Base-by-base conservation (phyloP, 2,113 vertebrate species). In the Pterocles orientalis region DNA sequence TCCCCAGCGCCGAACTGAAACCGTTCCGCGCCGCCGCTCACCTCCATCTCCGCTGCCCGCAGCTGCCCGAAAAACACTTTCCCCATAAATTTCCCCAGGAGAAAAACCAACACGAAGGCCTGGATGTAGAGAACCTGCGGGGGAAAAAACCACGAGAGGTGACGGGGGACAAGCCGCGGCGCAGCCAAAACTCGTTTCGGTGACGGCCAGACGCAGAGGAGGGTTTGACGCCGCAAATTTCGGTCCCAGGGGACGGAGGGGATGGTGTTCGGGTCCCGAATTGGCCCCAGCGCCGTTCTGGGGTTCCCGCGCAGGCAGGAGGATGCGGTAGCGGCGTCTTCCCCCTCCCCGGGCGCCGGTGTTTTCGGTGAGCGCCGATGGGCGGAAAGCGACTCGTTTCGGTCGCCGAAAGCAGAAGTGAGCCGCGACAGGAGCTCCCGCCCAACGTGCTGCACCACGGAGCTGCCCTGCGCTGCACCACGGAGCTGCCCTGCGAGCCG, bases 11-110 rank as follows among this genome's bases (percentile, higher is more conserved):
- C 3, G 2, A 65, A 28, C 20, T 19, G 9, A 43, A 65, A 21
- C 48, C 5, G 6, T 43, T 31, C 36, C 66, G 23, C 5, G 2
- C 23, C 10, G 1, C 4, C 20, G 2, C 97, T 98, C 95, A 99
- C 99, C 99, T 99, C 99, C 99, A 99, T 99, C 96, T 99, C 99
- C 10, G 99, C 99, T 12, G 99, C 99, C 64, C 99, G 97, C 75
- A 99, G 97, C 91, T 99, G 99, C 53, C 99, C 99, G 34, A 99
- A 99, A 91, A 99, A 99, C 57, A 99, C 99, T 68, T 99, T 99
- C 51, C 99, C 98, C 99, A 99, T 99, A 89, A 99, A 99, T 92
- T 99, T 99, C 56, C 99, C 99, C 96, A 99, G 79, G 17, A 99
- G 98, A 88, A 99, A 99, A 80, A 99, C 99, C 95, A 99, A 94